Percentiles rank a stretch among this genome's conserved stretches.
Evolutionary conservation across 2,888 invertebrate species (phyloP).

Genomic region (Globia sparganii): DNA sequence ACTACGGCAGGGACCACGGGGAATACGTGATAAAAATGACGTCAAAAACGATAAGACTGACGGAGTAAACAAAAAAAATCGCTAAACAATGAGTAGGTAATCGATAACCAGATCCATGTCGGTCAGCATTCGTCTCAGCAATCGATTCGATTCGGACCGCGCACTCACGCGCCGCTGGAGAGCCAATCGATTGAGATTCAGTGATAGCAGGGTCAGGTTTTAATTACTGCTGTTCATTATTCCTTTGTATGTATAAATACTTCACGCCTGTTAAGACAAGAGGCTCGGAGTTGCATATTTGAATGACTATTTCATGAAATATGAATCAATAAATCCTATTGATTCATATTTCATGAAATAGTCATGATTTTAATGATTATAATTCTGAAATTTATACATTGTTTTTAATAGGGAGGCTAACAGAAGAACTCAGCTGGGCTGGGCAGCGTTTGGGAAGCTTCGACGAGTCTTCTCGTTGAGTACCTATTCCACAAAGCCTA

Average conservation of each 20-base stretch:
- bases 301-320: no score
- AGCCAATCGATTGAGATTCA: conserved; percentile 6
- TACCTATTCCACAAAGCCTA: no score
- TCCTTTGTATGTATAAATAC: conserved; percentile 5
- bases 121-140: background rate
- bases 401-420: no score
- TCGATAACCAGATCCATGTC: conserved; percentile 2
- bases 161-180: background rate
- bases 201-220: conserved; percentile 26
- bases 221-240: conserved; percentile 1
- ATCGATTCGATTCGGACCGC: conserved; percentile 20
- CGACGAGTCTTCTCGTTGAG: no score
- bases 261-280: background rate
- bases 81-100: conserved; percentile 26
- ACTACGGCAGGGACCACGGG: no score
- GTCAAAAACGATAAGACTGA: background rate
- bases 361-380: no score
- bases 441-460: no score
- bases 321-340: no score
- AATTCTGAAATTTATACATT: no score
- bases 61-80: background rate
- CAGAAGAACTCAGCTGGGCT: no score
- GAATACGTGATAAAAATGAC: no score
- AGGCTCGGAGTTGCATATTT: background rate
- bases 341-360: no score